Evolutionary conservation across 2,888 invertebrate genomes (phyloP), one percentile per base, ranked within the genome.

Genomic region (Coenonympha arcania): DNA sequence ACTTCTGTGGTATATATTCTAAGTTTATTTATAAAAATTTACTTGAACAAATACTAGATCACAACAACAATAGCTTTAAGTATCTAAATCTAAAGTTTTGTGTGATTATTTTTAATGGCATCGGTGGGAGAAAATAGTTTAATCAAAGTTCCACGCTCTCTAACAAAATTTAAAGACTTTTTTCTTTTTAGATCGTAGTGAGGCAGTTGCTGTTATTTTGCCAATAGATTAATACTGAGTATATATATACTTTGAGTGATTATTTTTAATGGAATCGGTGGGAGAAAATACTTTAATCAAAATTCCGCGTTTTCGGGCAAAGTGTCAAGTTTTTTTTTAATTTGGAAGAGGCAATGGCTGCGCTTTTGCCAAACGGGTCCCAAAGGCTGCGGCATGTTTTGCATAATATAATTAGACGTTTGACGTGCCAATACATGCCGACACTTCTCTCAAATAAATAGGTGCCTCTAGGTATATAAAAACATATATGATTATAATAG

Each of bases 211-310:
- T 13, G 26, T 16, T 34, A 24, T 41, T 43, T 11, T 39, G 37
- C 31, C 20, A 36, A 42, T 19, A 5, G 4, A 28, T 28, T 28
- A 28, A 4, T n/a, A 11, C 31, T 13, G 8, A 20, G 4, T 11
- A 11, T n/a, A 19, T 4, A 1, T 18, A 4, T 16, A 19, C 1
- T 68, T 59, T 60, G 60, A 55, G 60, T 59, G 55, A 50, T 57
- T 55, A 65, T 43, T 39, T 51, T 46, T 73, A 76, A 76, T 76
- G 71, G 72, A 62, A 57, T 54, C 65, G 54, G 59, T 64, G 65
- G 66, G 66, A 68, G 18, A 72, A 71, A 18, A 26, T 34, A 19
- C 6, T 4, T 42, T 42, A 30, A 18, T 28, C 15, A n/a, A 41
- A 41, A 26, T 41, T 40, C 40, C 26, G 13, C 4, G n/a, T 16